Percentiles rank a stretch among this genome's conserved stretches.
Evolutionary conservation across 2,113 vertebrate species (phyloP).

Genomic region (cat (Felis catus)): F.catus_Fca126_mat1.0 CM031428.1:14638001-14638500

Average conservation of each 20-base stretch:
- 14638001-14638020: not conserved
- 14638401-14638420: slow-evolving; percentile 14
- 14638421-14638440: not conserved
- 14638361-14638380: slow-evolving; percentile 34
- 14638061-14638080: not conserved
- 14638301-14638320: slow-evolving; percentile 40
- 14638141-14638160: slow-evolving; percentile 42
- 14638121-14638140: slow-evolving; percentile 25
- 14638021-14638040: not conserved
- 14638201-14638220: slow-evolving; percentile 45
- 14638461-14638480: not conserved
- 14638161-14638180: slow-evolving; percentile 16
- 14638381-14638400: not conserved
- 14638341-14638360: slow-evolving; percentile 12
- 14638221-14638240: slow-evolving; percentile 27
- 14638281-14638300: not conserved
- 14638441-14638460: not conserved
- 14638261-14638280: not conserved
- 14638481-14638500: not conserved
- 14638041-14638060: not conserved
- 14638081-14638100: not conserved
- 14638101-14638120: not conserved
- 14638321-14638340: slow-evolving; percentile 36
- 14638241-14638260: slow-evolving; percentile 32
- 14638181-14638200: slow-evolving; percentile 21